Base-by-base conservation (phyloP, 2,797 vertebrate species). In the Coreius guichenoti region DNA sequence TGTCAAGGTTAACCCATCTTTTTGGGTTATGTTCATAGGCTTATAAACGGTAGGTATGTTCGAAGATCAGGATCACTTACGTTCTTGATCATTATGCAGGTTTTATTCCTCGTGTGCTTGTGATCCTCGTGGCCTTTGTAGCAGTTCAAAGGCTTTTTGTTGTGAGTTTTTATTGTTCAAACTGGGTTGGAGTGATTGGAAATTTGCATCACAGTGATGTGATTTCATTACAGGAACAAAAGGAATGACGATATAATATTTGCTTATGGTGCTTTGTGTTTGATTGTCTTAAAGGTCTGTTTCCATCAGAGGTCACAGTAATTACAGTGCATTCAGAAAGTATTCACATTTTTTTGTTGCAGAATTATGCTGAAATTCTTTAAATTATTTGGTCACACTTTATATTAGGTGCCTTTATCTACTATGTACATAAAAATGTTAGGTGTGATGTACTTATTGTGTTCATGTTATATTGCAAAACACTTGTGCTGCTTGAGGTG, bases 1-100 rank as follows among this genome's bases (percentile, higher is more conserved):
- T 90, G 90, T 88, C 90, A 90, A 47, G 54, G 45, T 86, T 88
- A 67, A 43, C 69, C 70, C 54, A 12, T 51, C 26, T 87, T 87
- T 63, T 51, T 68, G 67, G 73, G 74, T 45, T 77, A 76, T 47
- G n/a, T 36, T 81, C 63, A 2, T 36, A 56, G 63, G 47, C 21
- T n/a, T 49, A 5, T 8, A 33, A 54, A 80, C 13, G 8, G 7
- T 80, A 54, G 45, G 43, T n/a, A 26, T 36, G 43, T 43, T 77
- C 33, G 77, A 68, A 77, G 43, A 49, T 54, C 17, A 43, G 13
- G 58, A 26, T 63, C 26, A 29, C 26, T 26, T 26, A 14, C 12
- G 1, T 29, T 61, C 12, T 14, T 6, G 58, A 6, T 26, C 12
- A 29, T 45, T 11, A 67, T 31, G 9, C n/a, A 47, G 2, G 36